Percentiles rank a stretch among this genome's conserved stretches.
Conservation (phyloP, 2,888 invertebrate species). For the Hemithea aestivaria region DNA sequence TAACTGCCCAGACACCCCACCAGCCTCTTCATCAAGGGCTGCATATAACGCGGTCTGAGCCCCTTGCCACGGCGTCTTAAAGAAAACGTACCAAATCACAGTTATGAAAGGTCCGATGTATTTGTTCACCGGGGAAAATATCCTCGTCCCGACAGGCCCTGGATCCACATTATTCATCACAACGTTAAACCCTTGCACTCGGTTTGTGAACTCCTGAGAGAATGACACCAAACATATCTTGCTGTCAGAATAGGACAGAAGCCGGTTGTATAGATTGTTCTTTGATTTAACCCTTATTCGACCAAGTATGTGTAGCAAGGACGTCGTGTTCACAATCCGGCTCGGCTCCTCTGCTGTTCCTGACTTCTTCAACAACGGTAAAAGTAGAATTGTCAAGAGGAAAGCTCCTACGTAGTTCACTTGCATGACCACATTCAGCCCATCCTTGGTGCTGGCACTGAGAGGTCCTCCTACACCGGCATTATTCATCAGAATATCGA, state of each 20-base stretch:
- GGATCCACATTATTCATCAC: constrained; percentile 91
- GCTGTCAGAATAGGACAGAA: constrained; percentile 66
- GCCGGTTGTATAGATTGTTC: constrained; percentile 30
- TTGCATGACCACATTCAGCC: constrained; percentile 90
- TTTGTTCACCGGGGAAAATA: constrained; percentile 75
- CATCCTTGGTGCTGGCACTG: constrained; percentile 80
- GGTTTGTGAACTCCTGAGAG: constrained; percentile 83
- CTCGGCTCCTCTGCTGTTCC: constrained; percentile 75
- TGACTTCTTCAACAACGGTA: constrained; percentile 84
- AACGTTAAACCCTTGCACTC: constrained; percentile 80
- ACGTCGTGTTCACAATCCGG: constrained; percentile 87
- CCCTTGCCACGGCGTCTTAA: constrained; percentile 85
- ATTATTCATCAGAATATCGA: constrained; percentile 92
- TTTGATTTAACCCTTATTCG: constrained; percentile 81
- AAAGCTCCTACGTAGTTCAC: constrained; percentile 96
- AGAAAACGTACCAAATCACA: constrained; percentile 69
- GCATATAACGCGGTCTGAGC: constrained; percentile 86
- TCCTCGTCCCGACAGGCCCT: constrained; percentile 86
- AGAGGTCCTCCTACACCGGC: constrained; percentile 84
- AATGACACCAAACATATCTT: constrained; percentile 87
- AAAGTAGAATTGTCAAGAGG: constrained; percentile 90
- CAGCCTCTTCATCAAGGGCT: constrained; percentile 83
- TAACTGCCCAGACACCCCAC: constrained; percentile 82
- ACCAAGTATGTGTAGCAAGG: constrained; percentile 82
- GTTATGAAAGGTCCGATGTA: constrained; percentile 67